Conservation (phyloP, 1,140 invertebrate genomes). For the Luehdorfia chinensis region DNA sequence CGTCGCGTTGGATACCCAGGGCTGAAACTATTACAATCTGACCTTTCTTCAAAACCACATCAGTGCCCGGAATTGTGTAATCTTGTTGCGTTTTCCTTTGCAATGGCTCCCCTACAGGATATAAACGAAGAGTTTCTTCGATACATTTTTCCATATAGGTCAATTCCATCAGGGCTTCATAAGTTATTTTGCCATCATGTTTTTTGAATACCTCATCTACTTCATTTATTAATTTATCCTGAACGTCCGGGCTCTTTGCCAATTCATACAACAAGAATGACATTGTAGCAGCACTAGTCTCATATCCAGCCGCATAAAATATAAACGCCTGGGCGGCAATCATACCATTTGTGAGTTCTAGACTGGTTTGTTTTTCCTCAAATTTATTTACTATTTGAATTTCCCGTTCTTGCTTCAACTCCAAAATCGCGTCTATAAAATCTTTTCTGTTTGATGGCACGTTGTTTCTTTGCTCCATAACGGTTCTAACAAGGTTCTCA, state of each 20-base stretch:
- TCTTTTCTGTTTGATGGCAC: constrained; percentile 29
- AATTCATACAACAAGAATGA: constrained; percentile 49
- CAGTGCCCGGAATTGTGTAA: constrained; percentile 73
- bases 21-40: constrained; percentile 22
- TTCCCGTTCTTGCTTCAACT: constrained; percentile 45
- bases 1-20: constrained; percentile 30
- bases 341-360: constrained; percentile 39
- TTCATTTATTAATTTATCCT: constrained; percentile 55
- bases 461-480: constrained; percentile 28
- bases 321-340: constrained; percentile 54
- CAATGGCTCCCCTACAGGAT: constrained; percentile 73
- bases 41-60: constrained; percentile 70
- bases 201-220: constrained; percentile 50
- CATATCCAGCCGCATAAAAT: constrained; percentile 51
- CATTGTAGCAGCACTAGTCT: constrained; percentile 37
- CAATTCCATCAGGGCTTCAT: constrained; percentile 62
- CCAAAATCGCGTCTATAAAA: constrained; percentile 43
- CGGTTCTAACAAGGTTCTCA: constrained; percentile 21
- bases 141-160: constrained; percentile 54
- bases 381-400: too few relatives aligned
- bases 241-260: constrained; percentile 49
- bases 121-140: constrained; percentile 23
- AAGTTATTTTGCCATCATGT: constrained; percentile 49
- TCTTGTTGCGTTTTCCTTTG: constrained; percentile 36
- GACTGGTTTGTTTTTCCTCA: constrained; percentile 14